These are phyloP conservation scores for Arothron firmamentum DNA, from an alignment of 2,113 vertebrate species.

Conservation along the genomic window DNA sequence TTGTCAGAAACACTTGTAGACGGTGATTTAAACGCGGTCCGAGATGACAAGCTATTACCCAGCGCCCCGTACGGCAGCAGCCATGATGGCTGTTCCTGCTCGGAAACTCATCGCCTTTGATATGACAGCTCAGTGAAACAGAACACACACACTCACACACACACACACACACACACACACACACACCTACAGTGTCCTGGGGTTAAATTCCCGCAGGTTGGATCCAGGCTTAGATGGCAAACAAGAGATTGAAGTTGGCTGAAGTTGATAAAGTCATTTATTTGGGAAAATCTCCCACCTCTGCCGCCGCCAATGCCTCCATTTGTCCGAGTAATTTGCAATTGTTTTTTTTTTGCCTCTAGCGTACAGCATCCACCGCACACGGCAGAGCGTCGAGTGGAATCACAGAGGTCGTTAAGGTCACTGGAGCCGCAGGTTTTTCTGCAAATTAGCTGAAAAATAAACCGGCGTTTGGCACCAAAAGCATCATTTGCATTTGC, in stretches of 20 bases:
- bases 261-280: too few species aligned
- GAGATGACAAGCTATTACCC: slow-evolving; percentile 41
- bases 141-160: not conserved
- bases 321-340: not conserved
- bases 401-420: not conserved
- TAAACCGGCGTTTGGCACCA: slow-evolving; percentile 50
- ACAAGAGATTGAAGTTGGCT: too few species aligned
- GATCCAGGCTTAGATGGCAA: too few species aligned
- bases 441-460: not conserved
- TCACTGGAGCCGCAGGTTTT: slow-evolving; percentile 1
- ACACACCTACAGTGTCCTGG: too few species aligned
- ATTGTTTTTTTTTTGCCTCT: not conserved
- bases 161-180: too few species aligned
- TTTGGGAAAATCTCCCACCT: too few species aligned
- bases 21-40: slow-evolving; percentile 42
- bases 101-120: slow-evolving; percentile 22
- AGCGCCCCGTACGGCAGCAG: slow-evolving; percentile 25
- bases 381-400: too few species aligned
- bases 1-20: slow-evolving; percentile 41
- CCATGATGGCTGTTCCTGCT: slow-evolving; percentile 30
- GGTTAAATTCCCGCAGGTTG: too few species aligned
- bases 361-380: not conserved
- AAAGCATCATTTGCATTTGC: slow-evolving; percentile 39
- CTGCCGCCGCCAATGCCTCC: not conserved
- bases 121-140: slow-evolving; percentile 4